These are phyloP conservation scores for Atethmia centrago DNA, from an alignment of 2,888 invertebrate genomes.

Conservation along the genomic window DNA sequence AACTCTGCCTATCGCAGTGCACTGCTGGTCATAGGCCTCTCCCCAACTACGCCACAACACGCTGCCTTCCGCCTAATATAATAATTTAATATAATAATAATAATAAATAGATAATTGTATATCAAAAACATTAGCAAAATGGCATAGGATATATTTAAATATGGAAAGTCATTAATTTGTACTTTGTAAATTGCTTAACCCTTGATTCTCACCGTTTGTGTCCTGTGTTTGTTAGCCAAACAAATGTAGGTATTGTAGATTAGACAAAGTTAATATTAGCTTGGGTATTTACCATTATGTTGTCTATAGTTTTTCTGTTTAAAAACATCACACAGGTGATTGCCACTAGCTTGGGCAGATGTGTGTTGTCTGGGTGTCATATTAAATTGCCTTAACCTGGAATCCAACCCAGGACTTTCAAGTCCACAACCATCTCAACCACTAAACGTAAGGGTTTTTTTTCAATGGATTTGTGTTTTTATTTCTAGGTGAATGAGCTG, in stretches of 20 bases:
- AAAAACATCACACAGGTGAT: not conserved
- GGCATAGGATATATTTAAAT: not conserved
- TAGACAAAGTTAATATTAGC: conserved; percentile 1
- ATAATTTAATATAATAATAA: no score
- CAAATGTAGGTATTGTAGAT: conserved; percentile 7
- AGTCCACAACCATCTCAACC: not conserved
- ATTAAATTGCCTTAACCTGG: not conserved
- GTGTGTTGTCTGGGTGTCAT: not conserved
- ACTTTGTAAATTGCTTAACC: not conserved
- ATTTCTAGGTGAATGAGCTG: conserved; percentile 90
- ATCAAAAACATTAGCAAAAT: conserved; percentile 14
- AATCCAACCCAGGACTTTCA: conserved; percentile 8
- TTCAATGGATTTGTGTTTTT: not conserved
- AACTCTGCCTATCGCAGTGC: no score
- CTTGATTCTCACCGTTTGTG: not conserved
- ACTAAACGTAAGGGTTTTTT: conserved; percentile 6
- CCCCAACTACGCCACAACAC: no score
- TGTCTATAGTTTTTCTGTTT: not conserved
- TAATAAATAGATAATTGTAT: not conserved
- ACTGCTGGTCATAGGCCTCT: no score
- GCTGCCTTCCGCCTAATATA: not conserved
- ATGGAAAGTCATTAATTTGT: not conserved
- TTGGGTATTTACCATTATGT: not conserved
- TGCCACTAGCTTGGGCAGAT: not conserved
- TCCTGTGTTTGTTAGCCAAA: conserved; percentile 9